Conservation (phyloP, 2,797 vertebrate genomes). For the Oreochromis grahami region DNA sequence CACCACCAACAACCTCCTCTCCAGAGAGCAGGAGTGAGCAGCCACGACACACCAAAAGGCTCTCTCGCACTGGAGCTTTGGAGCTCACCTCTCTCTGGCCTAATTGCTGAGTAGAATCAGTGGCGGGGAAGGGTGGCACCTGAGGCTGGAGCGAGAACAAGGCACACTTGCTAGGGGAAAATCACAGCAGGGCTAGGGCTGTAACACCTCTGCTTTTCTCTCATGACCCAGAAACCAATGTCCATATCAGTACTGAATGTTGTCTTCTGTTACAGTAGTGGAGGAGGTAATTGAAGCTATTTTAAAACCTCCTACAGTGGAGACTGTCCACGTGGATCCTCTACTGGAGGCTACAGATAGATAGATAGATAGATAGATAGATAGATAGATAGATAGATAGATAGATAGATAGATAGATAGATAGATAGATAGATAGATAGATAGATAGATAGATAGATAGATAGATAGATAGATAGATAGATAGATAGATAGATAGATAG, state of each 20-base stretch:
- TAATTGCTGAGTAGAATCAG: not conserved
- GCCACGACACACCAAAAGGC: not conserved
- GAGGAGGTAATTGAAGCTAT: constrained; percentile 46
- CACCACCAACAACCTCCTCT: not conserved
- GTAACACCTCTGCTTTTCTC: not conserved
- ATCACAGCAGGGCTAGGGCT: not conserved
- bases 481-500: not conserved
- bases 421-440: not conserved
- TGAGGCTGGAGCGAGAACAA: not conserved
- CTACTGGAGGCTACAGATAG: not conserved
- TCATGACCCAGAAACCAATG: constrained; percentile 40
- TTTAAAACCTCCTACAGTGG: constrained; percentile 40
- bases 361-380: not conserved
- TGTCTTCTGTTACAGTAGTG: constrained; percentile 20
- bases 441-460: not conserved
- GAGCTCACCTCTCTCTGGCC: not conserved
- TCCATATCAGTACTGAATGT: constrained; percentile 5
- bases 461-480: not conserved
- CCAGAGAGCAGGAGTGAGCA: not conserved
- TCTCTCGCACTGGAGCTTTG: not conserved
- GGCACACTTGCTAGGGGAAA: not conserved
- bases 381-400: not conserved
- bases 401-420: not conserved
- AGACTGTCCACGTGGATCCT: constrained; percentile 22
- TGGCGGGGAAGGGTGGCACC: not conserved